These are phyloP conservation scores for Xestoiulus laeticollis DNA, from an alignment of 2,888 invertebrate genomes.

Conservation along the genomic window DNA sequence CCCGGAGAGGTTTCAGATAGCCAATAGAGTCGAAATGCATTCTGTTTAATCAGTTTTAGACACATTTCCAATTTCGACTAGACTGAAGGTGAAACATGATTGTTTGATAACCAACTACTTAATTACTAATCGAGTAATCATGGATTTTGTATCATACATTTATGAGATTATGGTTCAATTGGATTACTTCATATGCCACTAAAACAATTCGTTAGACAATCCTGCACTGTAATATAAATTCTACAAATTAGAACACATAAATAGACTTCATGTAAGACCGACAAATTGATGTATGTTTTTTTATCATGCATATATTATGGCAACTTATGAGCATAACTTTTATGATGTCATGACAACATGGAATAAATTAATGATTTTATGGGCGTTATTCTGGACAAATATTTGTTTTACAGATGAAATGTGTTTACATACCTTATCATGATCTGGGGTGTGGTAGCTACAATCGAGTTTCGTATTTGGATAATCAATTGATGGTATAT, in stretches of 20 bases:
- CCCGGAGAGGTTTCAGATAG: neutral
- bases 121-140: neutral
- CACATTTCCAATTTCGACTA: neutral
- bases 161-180: neutral
- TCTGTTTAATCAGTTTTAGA: neutral
- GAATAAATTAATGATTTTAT: neutral
- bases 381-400: constrained; percentile 19
- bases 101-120: neutral
- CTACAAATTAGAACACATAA: neutral
- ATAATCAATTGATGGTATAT: neutral
- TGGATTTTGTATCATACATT: neutral
- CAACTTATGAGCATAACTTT: neutral
- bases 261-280: neutral
- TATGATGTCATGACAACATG: neutral
- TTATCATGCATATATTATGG: neutral
- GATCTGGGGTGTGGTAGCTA: neutral
- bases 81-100: neutral
- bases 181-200: no score
- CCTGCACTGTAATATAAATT: no score
- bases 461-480: neutral
- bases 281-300: neutral
- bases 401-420: neutral
- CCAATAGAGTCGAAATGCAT: neutral
- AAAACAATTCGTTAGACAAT: neutral
- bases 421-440: neutral